Evolutionary conservation across 1,140 invertebrate species (phyloP).

Genomic region (Capitella teleta): DNA sequence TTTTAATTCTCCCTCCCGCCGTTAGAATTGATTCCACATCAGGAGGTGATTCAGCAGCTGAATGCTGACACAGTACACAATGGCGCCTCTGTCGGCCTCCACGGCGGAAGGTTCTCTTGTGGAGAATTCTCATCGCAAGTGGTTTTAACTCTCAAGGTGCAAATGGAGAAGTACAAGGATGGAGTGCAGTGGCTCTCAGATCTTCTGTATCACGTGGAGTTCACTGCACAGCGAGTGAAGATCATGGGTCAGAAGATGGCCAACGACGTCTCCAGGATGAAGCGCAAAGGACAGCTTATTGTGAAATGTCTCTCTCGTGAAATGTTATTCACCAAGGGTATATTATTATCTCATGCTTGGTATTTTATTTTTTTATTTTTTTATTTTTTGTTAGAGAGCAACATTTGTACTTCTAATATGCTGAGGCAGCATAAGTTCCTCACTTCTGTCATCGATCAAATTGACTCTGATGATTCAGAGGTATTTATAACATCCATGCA

Average conservation of each 20-base stretch:
- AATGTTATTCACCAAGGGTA: constrained; percentile 15
- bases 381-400: constrained; percentile 51
- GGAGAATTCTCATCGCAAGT: constrained; percentile 51
- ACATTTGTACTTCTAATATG: constrained; percentile 56
- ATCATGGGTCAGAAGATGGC: constrained; percentile 59
- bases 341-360: background rate
- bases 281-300: constrained; percentile 53
- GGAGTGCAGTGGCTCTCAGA: constrained; percentile 67
- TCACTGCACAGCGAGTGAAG: constrained; percentile 60
- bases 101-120: constrained; percentile 47
- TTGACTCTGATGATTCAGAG: constrained; percentile 67
- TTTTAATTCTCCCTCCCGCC: constrained; percentile 11
- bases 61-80: constrained; percentile 59
- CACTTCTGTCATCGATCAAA: constrained; percentile 41
- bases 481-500: too few species aligned
- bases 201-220: constrained; percentile 57
- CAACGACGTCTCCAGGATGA: constrained; percentile 60
- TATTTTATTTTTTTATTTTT: constrained; percentile 3
- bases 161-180: constrained; percentile 61
- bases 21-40: constrained; percentile 38
- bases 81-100: constrained; percentile 12
- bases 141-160: constrained; percentile 50
- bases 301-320: constrained; percentile 38
- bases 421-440: constrained; percentile 68
- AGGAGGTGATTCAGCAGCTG: constrained; percentile 62